Percentiles rank a stretch among this genome's conserved stretches.
Conservation (phyloP, 2,113 vertebrate species). For the Amia ocellicauda region DNA sequence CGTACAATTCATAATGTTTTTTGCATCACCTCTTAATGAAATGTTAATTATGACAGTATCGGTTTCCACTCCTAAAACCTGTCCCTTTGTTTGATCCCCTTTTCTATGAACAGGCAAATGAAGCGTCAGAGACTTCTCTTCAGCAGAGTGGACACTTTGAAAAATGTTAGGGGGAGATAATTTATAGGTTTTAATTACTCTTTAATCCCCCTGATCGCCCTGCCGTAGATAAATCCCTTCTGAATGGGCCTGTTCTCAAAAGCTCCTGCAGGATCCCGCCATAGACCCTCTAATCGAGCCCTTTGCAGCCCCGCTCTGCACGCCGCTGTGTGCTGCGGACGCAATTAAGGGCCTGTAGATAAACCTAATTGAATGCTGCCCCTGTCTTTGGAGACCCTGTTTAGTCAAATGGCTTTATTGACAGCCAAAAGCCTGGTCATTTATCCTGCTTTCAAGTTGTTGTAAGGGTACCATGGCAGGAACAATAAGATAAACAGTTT, state of each 20-base stretch:
- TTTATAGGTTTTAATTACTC: constrained; percentile 81
- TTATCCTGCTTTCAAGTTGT: constrained; percentile 33
- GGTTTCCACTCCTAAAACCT: constrained; percentile 25
- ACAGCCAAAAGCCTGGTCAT: constrained; percentile 37
- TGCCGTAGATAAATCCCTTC: constrained; percentile 82
- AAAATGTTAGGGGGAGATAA: constrained; percentile 64
- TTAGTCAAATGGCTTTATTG: constrained; percentile 48
- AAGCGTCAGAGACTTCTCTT: constrained; percentile 62
- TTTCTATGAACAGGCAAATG: constrained; percentile 56
- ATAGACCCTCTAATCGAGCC: constrained; percentile 51
- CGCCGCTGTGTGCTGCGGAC: constrained; percentile 56
- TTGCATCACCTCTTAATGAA: constrained; percentile 20
- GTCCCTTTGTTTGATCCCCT: constrained; percentile 47
- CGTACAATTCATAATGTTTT: too few species aligned
- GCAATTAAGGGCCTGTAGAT: constrained; percentile 63
- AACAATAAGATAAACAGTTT: constrained; percentile 29
- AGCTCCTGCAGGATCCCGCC: constrained; percentile 48
- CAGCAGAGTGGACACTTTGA: constrained; percentile 68
- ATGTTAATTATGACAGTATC: constrained; percentile 30
- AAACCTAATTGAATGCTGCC: constrained; percentile 61
- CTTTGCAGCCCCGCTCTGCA: constrained; percentile 41
- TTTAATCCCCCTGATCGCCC: constrained; percentile 83
- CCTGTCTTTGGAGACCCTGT: constrained; percentile 44
- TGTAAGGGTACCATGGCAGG: constrained; percentile 11
- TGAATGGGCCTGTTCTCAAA: constrained; percentile 71